phyloP scores from a whole-genome alignment of 2,888 invertebrate genomes.

The Nemurella pictetii region DNA sequence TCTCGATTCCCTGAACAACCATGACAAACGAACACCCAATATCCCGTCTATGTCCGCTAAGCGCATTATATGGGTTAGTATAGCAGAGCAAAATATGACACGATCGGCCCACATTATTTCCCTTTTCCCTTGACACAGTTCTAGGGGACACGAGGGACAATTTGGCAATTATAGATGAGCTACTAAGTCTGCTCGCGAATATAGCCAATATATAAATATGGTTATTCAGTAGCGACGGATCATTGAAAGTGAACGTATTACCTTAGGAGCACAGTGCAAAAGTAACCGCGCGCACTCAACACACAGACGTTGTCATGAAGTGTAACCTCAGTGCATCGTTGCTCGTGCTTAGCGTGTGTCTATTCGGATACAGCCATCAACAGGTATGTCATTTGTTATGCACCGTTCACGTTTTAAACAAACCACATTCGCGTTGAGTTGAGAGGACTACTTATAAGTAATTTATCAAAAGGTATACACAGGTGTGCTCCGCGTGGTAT shows the following conservation, averaged over 20 bases:
- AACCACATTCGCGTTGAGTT: background rate
- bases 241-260: conserved; percentile 2
- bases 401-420: background rate
- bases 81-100: background rate
- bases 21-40: background rate
- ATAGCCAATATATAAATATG: conserved; percentile 19
- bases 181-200: background rate
- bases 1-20: background rate
- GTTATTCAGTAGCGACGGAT: conserved; percentile 14
- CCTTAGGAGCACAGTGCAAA: background rate
- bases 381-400: conserved; percentile 3
- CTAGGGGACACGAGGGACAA: background rate
- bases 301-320: background rate
- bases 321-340: background rate
- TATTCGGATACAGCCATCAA: background rate
- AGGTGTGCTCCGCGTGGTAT: background rate
- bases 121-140: conserved; percentile 36
- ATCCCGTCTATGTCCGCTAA: background rate
- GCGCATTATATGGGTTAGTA: background rate
- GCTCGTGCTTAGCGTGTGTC: conserved; percentile 4
- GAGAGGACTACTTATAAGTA: background rate
- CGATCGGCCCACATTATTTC: conserved; percentile 26
- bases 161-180: background rate
- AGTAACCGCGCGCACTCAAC: background rate
- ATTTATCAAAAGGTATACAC: background rate